Evolutionary conservation across 2,888 invertebrate genomes (phyloP).

Genomic region (Euphydryas editha): DNA sequence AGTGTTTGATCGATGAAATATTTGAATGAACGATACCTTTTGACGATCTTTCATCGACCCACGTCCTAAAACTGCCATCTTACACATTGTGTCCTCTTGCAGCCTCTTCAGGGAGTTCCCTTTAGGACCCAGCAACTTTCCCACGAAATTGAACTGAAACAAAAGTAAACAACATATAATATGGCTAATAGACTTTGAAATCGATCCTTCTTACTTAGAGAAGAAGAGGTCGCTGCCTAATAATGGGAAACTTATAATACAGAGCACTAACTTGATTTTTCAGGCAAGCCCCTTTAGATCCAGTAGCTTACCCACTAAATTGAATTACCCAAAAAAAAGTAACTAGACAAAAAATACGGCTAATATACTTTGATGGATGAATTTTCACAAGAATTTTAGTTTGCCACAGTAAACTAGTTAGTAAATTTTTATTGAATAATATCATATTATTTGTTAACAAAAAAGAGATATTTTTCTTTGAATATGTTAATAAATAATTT

Average conservation of each 20-base stretch:
- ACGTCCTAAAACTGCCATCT: conserved; percentile 96
- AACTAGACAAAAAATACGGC: background rate
- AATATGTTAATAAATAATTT: too few species aligned
- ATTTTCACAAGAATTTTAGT: background rate
- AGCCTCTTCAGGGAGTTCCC: conserved; percentile 96
- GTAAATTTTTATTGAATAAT: background rate
- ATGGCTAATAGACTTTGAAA: background rate
- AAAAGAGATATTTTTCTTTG: too few species aligned
- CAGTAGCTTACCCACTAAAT: too few species aligned
- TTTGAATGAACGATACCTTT: conserved; percentile 80
- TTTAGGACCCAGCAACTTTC: conserved; percentile 96
- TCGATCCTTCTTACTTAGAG: background rate
- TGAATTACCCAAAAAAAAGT: too few species aligned
- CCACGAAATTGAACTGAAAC: conserved; percentile 96
- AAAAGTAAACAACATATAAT: background rate
- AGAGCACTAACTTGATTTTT: too few species aligned
- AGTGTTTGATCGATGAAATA: too few species aligned
- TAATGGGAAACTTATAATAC: too few species aligned
- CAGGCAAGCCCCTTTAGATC: too few species aligned
- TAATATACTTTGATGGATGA: background rate
- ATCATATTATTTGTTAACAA: background rate
- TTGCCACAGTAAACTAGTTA: background rate
- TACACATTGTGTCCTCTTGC: conserved; percentile 97
- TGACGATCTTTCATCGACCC: conserved; percentile 97
- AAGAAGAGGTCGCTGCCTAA: too few species aligned